Evolutionary conservation across 2,113 vertebrate species (phyloP).

Genomic region (Bos indicus): DNA sequence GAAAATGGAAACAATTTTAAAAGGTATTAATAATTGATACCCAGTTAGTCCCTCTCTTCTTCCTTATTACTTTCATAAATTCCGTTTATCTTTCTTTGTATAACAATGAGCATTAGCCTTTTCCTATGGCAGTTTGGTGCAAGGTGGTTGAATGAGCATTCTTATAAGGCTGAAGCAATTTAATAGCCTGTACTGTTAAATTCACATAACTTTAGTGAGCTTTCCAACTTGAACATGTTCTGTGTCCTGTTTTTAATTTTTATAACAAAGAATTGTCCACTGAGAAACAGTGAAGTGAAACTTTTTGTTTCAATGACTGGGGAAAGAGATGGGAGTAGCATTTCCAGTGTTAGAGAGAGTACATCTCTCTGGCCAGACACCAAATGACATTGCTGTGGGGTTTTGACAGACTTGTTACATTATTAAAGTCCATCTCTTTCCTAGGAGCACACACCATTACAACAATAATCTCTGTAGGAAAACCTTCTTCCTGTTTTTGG

Average conservation of each 20-base stretch:
- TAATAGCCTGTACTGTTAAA: not conserved
- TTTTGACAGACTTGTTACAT: not conserved
- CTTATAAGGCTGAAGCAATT: not conserved
- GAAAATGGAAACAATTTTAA: not conserved
- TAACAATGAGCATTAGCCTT: not conserved
- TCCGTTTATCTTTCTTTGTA: not conserved
- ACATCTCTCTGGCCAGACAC: not conserved
- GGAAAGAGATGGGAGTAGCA: not conserved
- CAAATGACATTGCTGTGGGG: not conserved
- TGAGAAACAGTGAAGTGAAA: not conserved
- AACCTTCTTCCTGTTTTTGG: not conserved
- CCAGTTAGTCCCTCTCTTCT: not conserved
- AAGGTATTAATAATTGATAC: not conserved
- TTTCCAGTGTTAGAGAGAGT: not conserved
- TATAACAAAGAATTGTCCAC: not conserved
- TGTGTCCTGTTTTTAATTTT: not conserved
- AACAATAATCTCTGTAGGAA: not conserved
- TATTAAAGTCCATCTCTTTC: constrained; percentile 3
- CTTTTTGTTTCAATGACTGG: not conserved
- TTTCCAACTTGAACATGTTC: not conserved
- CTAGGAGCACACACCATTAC: not conserved
- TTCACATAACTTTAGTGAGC: not conserved
- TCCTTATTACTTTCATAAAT: not conserved
- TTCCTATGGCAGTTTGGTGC: not conserved
- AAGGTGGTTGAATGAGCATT: not conserved